Base-by-base conservation (phyloP, 1,140 invertebrate species). In the Magallana angulata region DNA sequence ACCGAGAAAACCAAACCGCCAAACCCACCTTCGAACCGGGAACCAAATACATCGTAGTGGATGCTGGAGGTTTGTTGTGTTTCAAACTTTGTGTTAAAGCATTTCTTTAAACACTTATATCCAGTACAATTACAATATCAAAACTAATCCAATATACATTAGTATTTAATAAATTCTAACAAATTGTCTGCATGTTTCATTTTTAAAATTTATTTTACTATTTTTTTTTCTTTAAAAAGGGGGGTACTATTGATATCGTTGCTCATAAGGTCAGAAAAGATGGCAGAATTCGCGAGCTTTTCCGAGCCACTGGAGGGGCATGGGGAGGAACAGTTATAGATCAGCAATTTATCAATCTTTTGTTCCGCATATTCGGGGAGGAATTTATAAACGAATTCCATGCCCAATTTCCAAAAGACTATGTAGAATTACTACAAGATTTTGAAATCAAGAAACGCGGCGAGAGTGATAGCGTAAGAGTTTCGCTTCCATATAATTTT, bases 361-460 rank as follows among this genome's bases (percentile, higher is more conserved):
- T 93, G 80, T 89, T 92, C 71, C 91, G 87, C 60, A 92, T 94
- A 84, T 94, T 94, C 80, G 92, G 92, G 11, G 90, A 91, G 62
- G 91, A 91, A 16, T 94, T 92, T 88, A 92, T 94, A 68, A 84
- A 83, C 3, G 88, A 90, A 24, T 94, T 94, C 91, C 89, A 91
- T 60, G 88, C 87, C 36, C 91, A 93, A 48, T 93, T 90, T 85
- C 91, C 92, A 16, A 94, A 94, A 85, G 93, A 94, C 86, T 93
- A 91, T 84, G 92, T 93, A 12, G 93, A 94, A 90, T 90, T 94
- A 0, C 76, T 94, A n/a, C 93, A 94, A 90, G 93, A 94, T 81
- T 94, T 94, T 87, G 93, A 94, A 87, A 93, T 94, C 18, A 94
- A 94, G 87, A 94, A 94, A 88, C 89, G 93, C 18, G 92, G 93